Evolutionary conservation across 1,140 invertebrate genomes (phyloP).

Genomic region (Augochlora pura): DNA sequence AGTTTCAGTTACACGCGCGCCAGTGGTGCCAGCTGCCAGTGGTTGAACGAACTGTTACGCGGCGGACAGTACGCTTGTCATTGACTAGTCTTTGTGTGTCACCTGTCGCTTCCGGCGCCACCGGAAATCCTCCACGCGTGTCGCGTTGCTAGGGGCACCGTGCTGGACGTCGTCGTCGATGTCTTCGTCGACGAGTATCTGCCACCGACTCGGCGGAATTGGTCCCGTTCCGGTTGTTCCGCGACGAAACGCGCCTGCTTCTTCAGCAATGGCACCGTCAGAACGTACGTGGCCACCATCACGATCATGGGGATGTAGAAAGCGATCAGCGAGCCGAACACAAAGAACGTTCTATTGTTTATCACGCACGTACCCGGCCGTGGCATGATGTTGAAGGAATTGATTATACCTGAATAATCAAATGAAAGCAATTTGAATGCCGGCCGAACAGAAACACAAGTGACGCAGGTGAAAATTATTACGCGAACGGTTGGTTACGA

Average conservation of each 20-base stretch:
- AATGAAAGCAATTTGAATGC: neutral
- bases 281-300: constrained; percentile 93
- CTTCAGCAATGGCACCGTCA: constrained; percentile 92
- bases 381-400: constrained; percentile 89
- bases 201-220: constrained; percentile 83
- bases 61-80: too few species aligned
- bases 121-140: constrained; percentile 79
- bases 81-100: neutral
- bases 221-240: constrained; percentile 82
- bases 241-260: constrained; percentile 86
- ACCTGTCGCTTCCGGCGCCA: constrained; percentile 62
- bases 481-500: too few species aligned
- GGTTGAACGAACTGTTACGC: too few species aligned
- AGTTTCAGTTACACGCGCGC: too few species aligned
- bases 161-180: constrained; percentile 47
- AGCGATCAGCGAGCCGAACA: constrained; percentile 92
- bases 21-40: too few species aligned
- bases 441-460: too few species aligned
- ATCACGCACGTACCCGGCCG: constrained; percentile 88
- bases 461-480: too few species aligned
- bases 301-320: constrained; percentile 97
- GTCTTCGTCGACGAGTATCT: constrained; percentile 80
- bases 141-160: constrained; percentile 56
- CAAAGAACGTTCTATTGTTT: constrained; percentile 92
- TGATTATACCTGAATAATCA: constrained; percentile 83